Evolutionary conservation across 2,888 invertebrate genomes (phyloP).

Genomic region (Augiades crinisus): DNA sequence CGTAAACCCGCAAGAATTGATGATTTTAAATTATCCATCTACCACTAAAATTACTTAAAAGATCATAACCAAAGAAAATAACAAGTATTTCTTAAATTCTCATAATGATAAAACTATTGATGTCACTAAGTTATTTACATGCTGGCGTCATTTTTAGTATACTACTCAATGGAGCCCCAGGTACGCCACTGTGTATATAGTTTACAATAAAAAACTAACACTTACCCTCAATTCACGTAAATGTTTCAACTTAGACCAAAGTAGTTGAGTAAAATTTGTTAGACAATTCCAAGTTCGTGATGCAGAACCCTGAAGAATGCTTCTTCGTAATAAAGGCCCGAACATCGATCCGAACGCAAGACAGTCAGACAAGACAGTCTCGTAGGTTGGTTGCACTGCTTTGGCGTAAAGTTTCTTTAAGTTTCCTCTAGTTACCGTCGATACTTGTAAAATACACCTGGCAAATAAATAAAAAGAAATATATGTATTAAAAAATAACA

Average conservation of each 20-base stretch:
- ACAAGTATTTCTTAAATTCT: constrained; percentile 25
- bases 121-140: constrained; percentile 74
- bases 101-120: constrained; percentile 44
- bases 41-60: not conserved
- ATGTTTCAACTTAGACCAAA: constrained; percentile 84
- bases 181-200: constrained; percentile 40
- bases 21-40: too few species aligned
- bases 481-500: not conserved
- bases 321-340: constrained; percentile 83
- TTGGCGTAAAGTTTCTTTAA: constrained; percentile 40
- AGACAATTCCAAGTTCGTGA: constrained; percentile 86
- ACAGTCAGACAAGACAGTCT: constrained; percentile 47
- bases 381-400: constrained; percentile 58
- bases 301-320: constrained; percentile 85
- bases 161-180: constrained; percentile 65
- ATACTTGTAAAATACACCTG: constrained; percentile 18
- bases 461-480: not conserved
- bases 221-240: constrained; percentile 77
- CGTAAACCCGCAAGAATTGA: too few species aligned
- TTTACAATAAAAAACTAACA: constrained; percentile 43
- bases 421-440: constrained; percentile 33
- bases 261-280: constrained; percentile 80
- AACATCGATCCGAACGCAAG: constrained; percentile 85
- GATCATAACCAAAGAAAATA: not conserved
- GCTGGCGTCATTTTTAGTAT: constrained; percentile 78